Conservation (phyloP, 2,888 invertebrate genomes). For the Mechanitis messenoides region DNA sequence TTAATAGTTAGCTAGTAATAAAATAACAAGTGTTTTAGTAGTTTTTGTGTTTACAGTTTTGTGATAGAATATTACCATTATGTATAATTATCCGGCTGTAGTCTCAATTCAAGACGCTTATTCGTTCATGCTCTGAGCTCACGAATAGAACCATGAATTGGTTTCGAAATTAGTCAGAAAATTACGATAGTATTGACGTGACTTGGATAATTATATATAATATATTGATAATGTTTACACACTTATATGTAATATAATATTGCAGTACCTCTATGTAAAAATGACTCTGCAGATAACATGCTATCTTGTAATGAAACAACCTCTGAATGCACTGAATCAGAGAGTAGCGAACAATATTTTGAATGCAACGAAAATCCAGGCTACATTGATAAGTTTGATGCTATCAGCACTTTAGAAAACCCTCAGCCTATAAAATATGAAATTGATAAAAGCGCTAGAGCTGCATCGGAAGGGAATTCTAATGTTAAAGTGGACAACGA, state of each 20-base stretch:
- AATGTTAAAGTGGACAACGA: conserved; percentile 61
- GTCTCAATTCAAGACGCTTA: too few species aligned
- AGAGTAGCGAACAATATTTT: conserved; percentile 71
- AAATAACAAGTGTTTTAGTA: too few species aligned
- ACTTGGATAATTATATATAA: too few species aligned
- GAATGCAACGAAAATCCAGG: conserved; percentile 65
- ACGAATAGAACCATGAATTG: too few species aligned
- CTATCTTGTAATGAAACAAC: conserved; percentile 70
- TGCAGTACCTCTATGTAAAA: conserved; percentile 65
- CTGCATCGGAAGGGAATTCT: conserved; percentile 35
- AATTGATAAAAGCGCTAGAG: conserved; percentile 49
- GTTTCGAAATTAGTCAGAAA: too few species aligned
- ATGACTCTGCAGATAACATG: conserved; percentile 72
- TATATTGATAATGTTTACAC: background rate
- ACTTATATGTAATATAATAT: conserved; percentile 19
- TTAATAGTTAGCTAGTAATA: too few species aligned
- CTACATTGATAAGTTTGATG: conserved; percentile 55
- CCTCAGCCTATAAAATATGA: conserved; percentile 55
- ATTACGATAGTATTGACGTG: too few species aligned
- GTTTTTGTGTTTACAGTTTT: too few species aligned
- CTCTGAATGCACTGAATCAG: conserved; percentile 72
- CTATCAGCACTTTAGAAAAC: conserved; percentile 44
- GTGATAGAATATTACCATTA: too few species aligned
- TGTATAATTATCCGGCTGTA: too few species aligned
- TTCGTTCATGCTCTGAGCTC: too few species aligned